A percentile compares a stretch with the other conserved stretches of the same genome.
phyloP scores from a whole-genome alignment of 2,113 vertebrate species.

The Bufo bufo region DNA sequence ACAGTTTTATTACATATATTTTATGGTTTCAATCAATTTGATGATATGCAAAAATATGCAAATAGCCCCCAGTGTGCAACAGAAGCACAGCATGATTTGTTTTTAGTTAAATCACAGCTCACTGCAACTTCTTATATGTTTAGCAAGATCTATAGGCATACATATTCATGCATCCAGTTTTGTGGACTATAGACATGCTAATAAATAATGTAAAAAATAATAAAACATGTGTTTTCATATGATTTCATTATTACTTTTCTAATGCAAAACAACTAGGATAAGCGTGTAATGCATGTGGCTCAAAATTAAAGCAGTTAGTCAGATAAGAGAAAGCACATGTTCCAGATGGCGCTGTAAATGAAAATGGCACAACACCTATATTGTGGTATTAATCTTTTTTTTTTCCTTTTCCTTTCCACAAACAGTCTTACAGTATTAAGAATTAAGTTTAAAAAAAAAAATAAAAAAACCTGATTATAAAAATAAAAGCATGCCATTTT shows the following conservation, averaged over 20 bases:
- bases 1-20: slow-evolving; percentile 59
- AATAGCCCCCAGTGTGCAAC: slow-evolving; percentile 57
- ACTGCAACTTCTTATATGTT: slow-evolving; percentile 43
- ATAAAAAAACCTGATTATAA: slow-evolving; percentile 63
- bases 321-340: slow-evolving; percentile 52
- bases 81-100: slow-evolving; percentile 52
- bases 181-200: slow-evolving; percentile 32
- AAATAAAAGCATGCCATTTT: slow-evolving; percentile 58
- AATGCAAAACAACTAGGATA: slow-evolving; percentile 50
- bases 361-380: slow-evolving; percentile 63
- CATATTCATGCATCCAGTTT: slow-evolving; percentile 47
- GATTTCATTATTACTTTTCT: slow-evolving; percentile 8
- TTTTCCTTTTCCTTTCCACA: slow-evolving; percentile 50
- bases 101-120: slow-evolving; percentile 57
- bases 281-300: slow-evolving; percentile 59
- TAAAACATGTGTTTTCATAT: slow-evolving; percentile 41
- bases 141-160: slow-evolving; percentile 46
- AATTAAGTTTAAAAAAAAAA: slow-evolving; percentile 57
- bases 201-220: slow-evolving; percentile 47
- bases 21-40: slow-evolving; percentile 58
- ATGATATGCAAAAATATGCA: slow-evolving; percentile 59
- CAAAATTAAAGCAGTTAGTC: slow-evolving; percentile 64
- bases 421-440: slow-evolving; percentile 66
- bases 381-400: slow-evolving; percentile 64
- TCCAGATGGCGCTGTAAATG: slow-evolving; percentile 66